These are phyloP conservation scores for Glaucidium brasilianum DNA, from an alignment of 2,113 vertebrate genomes.

Conservation along the genomic window DNA sequence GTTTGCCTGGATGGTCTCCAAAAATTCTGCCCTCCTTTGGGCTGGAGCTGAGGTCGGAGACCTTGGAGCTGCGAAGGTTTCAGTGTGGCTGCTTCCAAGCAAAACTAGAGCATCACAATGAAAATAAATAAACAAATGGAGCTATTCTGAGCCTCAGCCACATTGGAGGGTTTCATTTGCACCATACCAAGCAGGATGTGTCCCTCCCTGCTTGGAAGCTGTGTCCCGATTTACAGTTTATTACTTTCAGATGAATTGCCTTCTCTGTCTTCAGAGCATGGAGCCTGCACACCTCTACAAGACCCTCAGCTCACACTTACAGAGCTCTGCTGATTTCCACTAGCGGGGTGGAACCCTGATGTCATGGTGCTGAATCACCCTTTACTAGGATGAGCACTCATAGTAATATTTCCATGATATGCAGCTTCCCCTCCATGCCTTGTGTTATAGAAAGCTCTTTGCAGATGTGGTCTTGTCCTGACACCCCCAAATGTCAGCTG, in stretches of 20 bases:
- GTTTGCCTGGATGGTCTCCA: constrained; percentile 35
- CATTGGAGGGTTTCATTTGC: background rate
- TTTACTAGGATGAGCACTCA: background rate
- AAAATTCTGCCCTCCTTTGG: constrained; percentile 11
- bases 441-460: background rate
- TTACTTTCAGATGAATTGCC: background rate
- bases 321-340: background rate
- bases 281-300: background rate
- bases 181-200: background rate
- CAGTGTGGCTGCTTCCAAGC: background rate
- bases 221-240: background rate
- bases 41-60: background rate
- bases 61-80: background rate
- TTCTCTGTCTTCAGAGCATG: background rate
- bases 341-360: background rate
- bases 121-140: constrained; percentile 35
- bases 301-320: background rate
- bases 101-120: constrained; percentile 43
- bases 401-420: background rate
- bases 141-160: constrained; percentile 18
- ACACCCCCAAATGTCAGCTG: background rate
- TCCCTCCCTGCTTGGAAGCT: background rate
- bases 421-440: background rate
- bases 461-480: background rate
- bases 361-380: background rate